A percentile compares a stretch with the other conserved stretches of the same genome.
Evolutionary conservation across 2,113 vertebrate genomes (phyloP).

Genomic region (Spermophilus dauricus): DNA sequence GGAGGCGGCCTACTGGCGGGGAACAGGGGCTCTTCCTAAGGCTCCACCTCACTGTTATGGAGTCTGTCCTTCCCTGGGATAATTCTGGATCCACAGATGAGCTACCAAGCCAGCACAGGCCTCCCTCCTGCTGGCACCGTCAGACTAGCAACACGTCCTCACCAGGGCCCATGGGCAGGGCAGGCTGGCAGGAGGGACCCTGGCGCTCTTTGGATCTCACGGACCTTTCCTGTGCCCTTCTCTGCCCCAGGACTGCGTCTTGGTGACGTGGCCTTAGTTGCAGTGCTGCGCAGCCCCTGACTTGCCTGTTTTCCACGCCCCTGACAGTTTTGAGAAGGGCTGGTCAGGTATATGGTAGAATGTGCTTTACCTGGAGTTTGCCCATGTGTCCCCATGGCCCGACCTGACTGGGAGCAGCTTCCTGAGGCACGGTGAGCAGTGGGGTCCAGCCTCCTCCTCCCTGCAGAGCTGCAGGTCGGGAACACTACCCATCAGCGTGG

Average conservation of each 20-base stretch:
- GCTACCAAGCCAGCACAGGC: accelerated
- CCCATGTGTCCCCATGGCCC: neutral
- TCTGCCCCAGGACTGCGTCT: accelerated
- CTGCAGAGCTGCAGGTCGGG: neutral
- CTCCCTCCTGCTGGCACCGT: accelerated
- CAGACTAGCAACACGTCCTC: accelerated
- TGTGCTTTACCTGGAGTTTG: neutral
- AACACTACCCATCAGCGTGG: neutral
- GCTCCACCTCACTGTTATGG: neutral
- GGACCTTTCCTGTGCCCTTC: accelerated
- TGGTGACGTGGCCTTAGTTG: accelerated
- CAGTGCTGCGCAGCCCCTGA: accelerated
- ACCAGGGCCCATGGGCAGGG: accelerated
- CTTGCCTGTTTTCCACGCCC: no score
- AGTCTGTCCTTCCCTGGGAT: neutral
- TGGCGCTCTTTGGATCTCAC: accelerated
- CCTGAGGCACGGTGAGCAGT: accelerated
- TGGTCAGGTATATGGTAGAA: accelerated
- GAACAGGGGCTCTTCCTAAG: neutral
- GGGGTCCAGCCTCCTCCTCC: accelerated
- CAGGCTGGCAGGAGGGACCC: accelerated
- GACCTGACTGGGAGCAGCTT: accelerated
- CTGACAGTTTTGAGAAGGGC: no score
- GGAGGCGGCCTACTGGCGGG: accelerated
- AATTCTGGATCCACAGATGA: neutral